Percentiles rank a stretch among this genome's conserved stretches.
These are phyloP conservation scores for Cossypha heuglini DNA, from an alignment of 2,797 vertebrate species.

Conservation along the genomic window DNA sequence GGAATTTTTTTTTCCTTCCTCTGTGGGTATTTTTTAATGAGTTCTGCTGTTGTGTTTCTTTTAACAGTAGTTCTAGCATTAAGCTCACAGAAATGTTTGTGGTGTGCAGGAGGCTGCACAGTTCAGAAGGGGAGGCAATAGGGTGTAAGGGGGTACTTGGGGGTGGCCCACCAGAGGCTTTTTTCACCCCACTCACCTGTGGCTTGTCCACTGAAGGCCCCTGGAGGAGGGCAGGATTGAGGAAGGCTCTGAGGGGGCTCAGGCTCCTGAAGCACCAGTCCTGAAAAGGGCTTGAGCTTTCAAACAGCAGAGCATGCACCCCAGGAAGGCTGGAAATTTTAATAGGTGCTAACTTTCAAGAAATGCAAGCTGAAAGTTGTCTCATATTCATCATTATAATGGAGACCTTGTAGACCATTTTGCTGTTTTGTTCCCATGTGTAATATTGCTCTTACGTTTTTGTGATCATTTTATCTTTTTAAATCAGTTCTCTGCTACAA, in stretches of 20 bases:
- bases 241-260: not conserved
- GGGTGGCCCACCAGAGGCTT: not conserved
- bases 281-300: not conserved
- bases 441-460: not conserved
- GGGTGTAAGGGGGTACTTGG: fast-evolving
- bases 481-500: not conserved
- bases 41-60: not conserved
- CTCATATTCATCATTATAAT: not conserved
- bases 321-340: not conserved
- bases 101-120: not conserved
- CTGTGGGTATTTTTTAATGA: not conserved
- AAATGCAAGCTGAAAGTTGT: not conserved
- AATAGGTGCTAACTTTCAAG: not conserved
- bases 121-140: not conserved
- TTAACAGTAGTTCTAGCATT: not conserved
- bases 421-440: not conserved
- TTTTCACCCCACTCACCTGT: not conserved
- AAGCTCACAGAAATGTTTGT: not conserved
- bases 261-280: not conserved
- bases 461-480: not conserved
- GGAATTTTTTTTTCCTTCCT: not conserved
- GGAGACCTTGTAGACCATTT: not conserved
- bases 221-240: not conserved
- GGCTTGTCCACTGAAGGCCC: not conserved
- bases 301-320: not conserved